phyloP scores from a whole-genome alignment of 2,888 invertebrate genomes.

The Gastrophysa polygoni region DNA sequence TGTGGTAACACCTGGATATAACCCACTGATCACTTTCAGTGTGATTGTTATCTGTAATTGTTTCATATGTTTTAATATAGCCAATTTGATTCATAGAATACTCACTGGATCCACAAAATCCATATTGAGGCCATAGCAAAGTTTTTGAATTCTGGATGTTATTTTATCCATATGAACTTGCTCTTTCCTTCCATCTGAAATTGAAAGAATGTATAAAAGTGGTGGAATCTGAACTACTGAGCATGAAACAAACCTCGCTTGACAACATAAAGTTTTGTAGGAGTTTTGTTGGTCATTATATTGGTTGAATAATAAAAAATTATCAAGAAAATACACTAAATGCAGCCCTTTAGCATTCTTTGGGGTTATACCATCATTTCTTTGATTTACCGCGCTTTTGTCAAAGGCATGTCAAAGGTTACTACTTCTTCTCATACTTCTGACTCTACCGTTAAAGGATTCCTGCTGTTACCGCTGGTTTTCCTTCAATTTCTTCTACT shows the following conservation, averaged over 20 bases:
- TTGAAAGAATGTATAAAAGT: slow-evolving; percentile 30
- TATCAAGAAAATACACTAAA: no score
- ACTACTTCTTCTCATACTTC: no score
- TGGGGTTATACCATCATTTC: no score
- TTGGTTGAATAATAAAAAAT: not conserved
- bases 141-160: slow-evolving; percentile 91
- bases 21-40: slow-evolving; percentile 89
- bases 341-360: no score
- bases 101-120: slow-evolving; percentile 96
- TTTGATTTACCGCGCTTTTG: no score
- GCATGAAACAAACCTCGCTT: not conserved
- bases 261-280: not conserved
- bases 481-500: no score
- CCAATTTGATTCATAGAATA: slow-evolving; percentile 33
- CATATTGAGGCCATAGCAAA: slow-evolving; percentile 94
- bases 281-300: not conserved
- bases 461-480: no score
- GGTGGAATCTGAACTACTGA: not conserved
- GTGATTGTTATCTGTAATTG: slow-evolving; percentile 66
- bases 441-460: no score
- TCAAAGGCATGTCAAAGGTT: no score
- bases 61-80: not conserved
- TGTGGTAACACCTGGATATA: slow-evolving; percentile 97
- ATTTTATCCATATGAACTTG: slow-evolving; percentile 97
- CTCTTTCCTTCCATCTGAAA: slow-evolving; percentile 84